Conservation (phyloP, 2,888 invertebrate genomes). For the Dioctria linearis region DNA sequence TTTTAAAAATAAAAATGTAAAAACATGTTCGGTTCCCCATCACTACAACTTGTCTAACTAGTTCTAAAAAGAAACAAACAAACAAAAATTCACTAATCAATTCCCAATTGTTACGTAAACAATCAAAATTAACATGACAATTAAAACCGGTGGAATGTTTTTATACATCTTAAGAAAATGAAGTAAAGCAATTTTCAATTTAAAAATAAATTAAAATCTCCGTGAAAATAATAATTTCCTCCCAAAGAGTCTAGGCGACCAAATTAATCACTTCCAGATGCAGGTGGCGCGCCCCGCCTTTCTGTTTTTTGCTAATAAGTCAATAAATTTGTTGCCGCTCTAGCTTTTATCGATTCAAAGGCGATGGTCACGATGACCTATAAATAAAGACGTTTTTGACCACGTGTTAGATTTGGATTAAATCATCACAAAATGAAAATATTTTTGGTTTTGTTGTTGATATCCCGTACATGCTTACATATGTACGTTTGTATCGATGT, state of each 20-base stretch:
- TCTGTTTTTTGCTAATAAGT: conserved; percentile 1
- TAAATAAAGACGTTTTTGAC: conserved; percentile 18
- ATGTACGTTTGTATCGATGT: neutral
- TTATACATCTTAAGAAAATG: no score
- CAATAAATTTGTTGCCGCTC: conserved; percentile 3
- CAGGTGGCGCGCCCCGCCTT: conserved; percentile 4
- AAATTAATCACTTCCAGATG: conserved; percentile 29
- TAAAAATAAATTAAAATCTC: neutral
- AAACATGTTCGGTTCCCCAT: neutral
- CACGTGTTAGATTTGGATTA: conserved; percentile 46
- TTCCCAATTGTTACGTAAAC: neutral
- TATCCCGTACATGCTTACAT: neutral
- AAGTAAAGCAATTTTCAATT: neutral
- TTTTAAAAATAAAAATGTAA: neutral
- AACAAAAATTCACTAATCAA: neutral
- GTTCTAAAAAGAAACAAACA: neutral
- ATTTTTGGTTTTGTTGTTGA: conserved; percentile 9
- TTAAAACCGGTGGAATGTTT: no score
- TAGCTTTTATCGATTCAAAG: conserved; percentile 38
- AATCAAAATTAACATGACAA: no score
- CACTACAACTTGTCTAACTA: neutral
- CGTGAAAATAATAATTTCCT: no score
- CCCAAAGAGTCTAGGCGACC: neutral
- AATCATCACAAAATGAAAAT: conserved; percentile 6
- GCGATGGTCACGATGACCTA: conserved; percentile 47